Base-by-base conservation (phyloP, 2,113 vertebrate species). In the Felis catus region DNA sequence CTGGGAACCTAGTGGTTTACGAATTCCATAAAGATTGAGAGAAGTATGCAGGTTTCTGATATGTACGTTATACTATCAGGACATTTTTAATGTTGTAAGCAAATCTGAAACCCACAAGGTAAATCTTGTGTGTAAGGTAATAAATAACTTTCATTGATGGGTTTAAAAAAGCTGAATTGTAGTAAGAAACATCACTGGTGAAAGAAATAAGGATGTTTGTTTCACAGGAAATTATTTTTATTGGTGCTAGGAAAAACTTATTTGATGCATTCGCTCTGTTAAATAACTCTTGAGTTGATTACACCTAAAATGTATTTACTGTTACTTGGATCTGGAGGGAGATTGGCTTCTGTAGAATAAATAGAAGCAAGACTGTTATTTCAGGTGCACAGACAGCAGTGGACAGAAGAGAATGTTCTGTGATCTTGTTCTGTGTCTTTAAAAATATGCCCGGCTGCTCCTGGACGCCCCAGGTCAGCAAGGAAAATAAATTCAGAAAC, bases 11-110 rank as follows among this genome's bases (percentile, higher is more conserved):
- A 73, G 21, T 23, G 10, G 68, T 98, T 95, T 84, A 71, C 31
- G 71, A 85, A 97, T 97, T 89, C 96, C 90, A 11, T 21, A 33
- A 73, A 23, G 92, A 84, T 41, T 55, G 82, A 94, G 58, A 92
- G 36, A 96, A 71, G 3, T 23, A 15, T 23, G 29, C 7, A 80
- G 15, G 39, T 58, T 87, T 98, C 63, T 91, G 87, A 96, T 85
- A 36, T 97, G 0, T 85, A 80, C 7, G 1, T 96, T 95, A 9
- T 95, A 9, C 10, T 93, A 23, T 1, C 41, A 61, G 82, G 79
- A 48, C 95, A 36, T 55, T 31, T 91, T 58, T 80, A 86, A 68
- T 81, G 84, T 39, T 80, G 23, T 63, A 79, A 87, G 84, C 68
- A 91, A 79, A 71, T 91, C 39, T 65, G 70, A 97, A 90, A 11